Base-by-base conservation (phyloP, 1,140 invertebrate genomes). In the Galleria mellonella region DNA sequence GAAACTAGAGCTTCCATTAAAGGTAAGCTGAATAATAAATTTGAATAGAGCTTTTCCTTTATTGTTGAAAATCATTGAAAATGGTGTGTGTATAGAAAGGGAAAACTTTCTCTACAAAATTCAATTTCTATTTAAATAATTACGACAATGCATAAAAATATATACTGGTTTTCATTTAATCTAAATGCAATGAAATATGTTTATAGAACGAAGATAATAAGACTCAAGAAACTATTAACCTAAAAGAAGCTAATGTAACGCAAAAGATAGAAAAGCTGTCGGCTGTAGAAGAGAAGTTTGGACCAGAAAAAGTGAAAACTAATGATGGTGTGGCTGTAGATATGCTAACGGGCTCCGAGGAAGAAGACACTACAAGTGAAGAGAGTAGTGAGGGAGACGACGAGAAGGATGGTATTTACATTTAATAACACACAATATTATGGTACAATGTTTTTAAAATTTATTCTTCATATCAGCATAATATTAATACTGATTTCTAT, bases 331-430 rank as follows among this genome's bases (percentile, higher is more conserved):
- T 75, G 0, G 36, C 54, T 8, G 62, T 59, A 4, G 79, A 75
- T 7, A 74, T 81, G 70, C 53, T 79, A 1, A 57, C 66, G 4
- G 73, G 58, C 1, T 79, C 76, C 3, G 75, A 81, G 50, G 62
- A 55, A n/a, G 69, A 72, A 9, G 69, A 74, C 36, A 64, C 63
- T 38, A 73, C 71, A 0, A 82, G 70, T 38, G 72, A 72, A 35
- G 67, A 71, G 4, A 72, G 67, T 36, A 63, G 61, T 9, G 52
- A 39, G 11, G 59, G 61, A 35, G 49, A 61, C 12, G 41, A 62
- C 7, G 32, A 42, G 36, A 50, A 44, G 36, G 49, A 42, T 32
- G 36, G 35, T 47, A 10, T n/a, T n/a, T n/a, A n/a, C n/a, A n/a
- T 17, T n/a, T n/a, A n/a, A n/a, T n/a, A n/a, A n/a, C n/a, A n/a